Percentiles rank a stretch among this genome's conserved stretches.
Evolutionary conservation across 2,888 invertebrate genomes (phyloP).

Genomic region (Eulithis testata): DNA sequence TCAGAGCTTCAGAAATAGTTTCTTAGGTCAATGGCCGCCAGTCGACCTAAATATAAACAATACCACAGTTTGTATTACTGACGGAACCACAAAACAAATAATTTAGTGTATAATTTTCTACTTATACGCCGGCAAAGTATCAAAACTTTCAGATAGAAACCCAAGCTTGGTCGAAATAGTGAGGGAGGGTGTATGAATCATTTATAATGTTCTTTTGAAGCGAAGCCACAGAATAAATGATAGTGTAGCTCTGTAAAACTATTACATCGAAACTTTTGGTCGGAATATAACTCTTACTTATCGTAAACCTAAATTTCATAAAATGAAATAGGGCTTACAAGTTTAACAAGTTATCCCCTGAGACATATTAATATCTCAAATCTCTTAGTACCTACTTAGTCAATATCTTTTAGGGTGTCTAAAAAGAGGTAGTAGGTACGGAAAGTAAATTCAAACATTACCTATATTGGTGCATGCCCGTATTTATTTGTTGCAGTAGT

Average conservation of each 20-base stretch:
- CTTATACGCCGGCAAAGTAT: constrained; percentile 14
- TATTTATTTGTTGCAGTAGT: too few relatives aligned
- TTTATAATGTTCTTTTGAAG: constrained; percentile 14
- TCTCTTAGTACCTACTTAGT: too few relatives aligned
- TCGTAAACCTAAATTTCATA: too few relatives aligned
- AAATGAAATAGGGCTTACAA: too few relatives aligned
- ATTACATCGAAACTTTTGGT: background rate
- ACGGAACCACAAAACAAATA: constrained; percentile 1
- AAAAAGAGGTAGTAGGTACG: too few relatives aligned
- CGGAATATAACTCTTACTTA: background rate
- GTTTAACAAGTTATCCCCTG: too few relatives aligned
- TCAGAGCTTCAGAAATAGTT: too few relatives aligned
- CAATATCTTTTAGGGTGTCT: too few relatives aligned
- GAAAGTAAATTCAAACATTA: too few relatives aligned
- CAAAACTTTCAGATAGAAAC: constrained; percentile 12
- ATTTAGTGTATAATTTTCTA: constrained; percentile 17
- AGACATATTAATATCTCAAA: too few relatives aligned
- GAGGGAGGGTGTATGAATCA: constrained; percentile 8
- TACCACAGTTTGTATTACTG: background rate
- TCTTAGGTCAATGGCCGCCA: background rate
- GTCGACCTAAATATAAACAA: background rate
- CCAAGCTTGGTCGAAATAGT: constrained; percentile 10
- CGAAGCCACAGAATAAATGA: constrained; percentile 1
- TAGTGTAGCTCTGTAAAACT: constrained; percentile 1
- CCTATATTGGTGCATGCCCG: too few relatives aligned